Conservation (phyloP, 2,113 vertebrate species). For the Periophthalmus modestus region DNA sequence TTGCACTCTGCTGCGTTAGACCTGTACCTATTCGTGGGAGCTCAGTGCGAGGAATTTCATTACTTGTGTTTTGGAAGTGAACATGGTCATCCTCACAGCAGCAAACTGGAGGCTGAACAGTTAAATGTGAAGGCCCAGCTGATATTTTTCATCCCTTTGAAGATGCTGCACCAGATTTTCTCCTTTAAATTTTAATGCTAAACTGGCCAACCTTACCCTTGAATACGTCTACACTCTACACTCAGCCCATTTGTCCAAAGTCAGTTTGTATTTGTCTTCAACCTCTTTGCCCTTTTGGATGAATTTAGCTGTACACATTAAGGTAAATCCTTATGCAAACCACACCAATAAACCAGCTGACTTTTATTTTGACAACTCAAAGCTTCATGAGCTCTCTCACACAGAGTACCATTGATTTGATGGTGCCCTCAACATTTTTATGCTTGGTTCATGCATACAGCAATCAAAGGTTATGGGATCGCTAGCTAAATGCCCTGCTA, state of each 20-base stretch:
- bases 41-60: constrained; percentile 49
- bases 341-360: constrained; percentile 61
- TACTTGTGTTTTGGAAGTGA: constrained; percentile 37
- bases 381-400: constrained; percentile 57
- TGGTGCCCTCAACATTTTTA: constrained; percentile 38
- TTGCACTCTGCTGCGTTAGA: constrained; percentile 37
- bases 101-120: constrained; percentile 17
- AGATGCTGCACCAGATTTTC: neutral
- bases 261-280: neutral
- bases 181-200: neutral
- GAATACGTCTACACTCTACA: neutral
- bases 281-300: constrained; percentile 24
- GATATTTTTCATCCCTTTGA: neutral
- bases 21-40: constrained; percentile 37
- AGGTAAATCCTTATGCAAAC: constrained; percentile 43
- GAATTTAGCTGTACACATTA: constrained; percentile 38
- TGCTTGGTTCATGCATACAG: constrained; percentile 41
- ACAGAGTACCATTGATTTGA: constrained; percentile 74
- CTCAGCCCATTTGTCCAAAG: neutral
- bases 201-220: neutral
- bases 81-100: constrained; percentile 26
- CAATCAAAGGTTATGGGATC: constrained; percentile 49
- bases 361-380: constrained; percentile 72
- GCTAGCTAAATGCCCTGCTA: constrained; percentile 45
- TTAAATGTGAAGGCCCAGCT: neutral